Evolutionary conservation across 1,140 invertebrate species (phyloP), one percentile per base, ranked within the genome.

Genomic region (Plectrocnemia conspersa): DNA sequence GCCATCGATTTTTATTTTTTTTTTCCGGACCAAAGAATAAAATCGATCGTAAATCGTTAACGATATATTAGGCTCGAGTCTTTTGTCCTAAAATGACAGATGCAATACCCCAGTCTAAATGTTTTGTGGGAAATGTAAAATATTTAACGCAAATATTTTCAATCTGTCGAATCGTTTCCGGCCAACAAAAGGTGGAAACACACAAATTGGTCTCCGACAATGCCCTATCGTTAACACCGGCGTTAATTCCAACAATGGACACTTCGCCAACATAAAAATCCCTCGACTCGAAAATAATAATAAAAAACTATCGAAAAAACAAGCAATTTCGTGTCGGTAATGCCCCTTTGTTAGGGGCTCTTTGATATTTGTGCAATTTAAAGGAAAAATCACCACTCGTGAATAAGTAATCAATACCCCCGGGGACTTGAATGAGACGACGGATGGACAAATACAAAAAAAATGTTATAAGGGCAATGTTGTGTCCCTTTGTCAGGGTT

Each of bases 291-390:
- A 3, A 32, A 27, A 18, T n/a, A 2, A 15, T 5, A 38, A 38
- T 13, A 38, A 38, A 38, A 38, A 9, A 9, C 7, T 16, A 38
- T 16, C 15, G 35, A 58, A 58, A 55, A 53, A 58, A 59, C 58
- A 59, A 59, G 45, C 36, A 50, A 59, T 55, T 59, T 47, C 58
- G 47, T 59, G 58, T 59, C 48, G 58, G 58, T 55, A 59, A 59
- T 55, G 58, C 58, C 58, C 58, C 52, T 59, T 59, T 59, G 58
- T 59, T 59, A 55, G 46, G 9, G 49, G 38, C 27, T 41, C 58
- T 59, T 59, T 59, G 52, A 59, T 59, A 59, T 59, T 59, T 59
- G 58, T 59, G 52, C 53, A 59, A 59, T 55, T 55, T 50, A 47
- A 40, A 59, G 58, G 58, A 59, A 59, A 59, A 59, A 50, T 59